Base-by-base conservation (phyloP, 2,888 invertebrate genomes). In the Dryomyza anilis region DNA sequence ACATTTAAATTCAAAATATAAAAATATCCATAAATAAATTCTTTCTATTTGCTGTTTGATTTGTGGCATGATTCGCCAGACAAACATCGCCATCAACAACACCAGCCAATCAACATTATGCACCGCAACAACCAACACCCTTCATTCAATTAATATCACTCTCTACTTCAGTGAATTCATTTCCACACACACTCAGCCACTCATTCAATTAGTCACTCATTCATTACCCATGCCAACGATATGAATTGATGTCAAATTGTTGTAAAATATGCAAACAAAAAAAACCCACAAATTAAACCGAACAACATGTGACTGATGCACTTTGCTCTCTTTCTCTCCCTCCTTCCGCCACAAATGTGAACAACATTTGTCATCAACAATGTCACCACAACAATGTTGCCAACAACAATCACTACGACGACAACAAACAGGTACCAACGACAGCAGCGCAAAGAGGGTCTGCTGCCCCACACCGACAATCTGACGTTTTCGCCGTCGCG, bases 401-500 rank as follows among this genome's bases (percentile, higher is more conserved):
- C 29, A 36, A 55, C 45, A 12, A 53, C 58, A 33, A 59, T 36
- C 29, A 29, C 58, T 50, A 52, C 23, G 25, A 45, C 58, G 52
- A 36, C n/a, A n/a, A n/a, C n/a, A n/a, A n/a, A 36, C 63, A 83
- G 83, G 74, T 83, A 83, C 67, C 83, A 83, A 67, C 75, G 77
- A 56, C 82, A 83, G 67, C 83, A 84, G 66, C 80, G 81, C 50
- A 79, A 81, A 58, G 84, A 84, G 71, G 83, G 84, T 19, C 74
- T 83, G 14, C 67, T 84, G 10, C 82, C 84, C 30, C 81, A 82
- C 70, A 78, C 81, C 21, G 84, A 84, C 56, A 84, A 83, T 66
- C 70, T 84, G 67, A 83, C 84, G 39, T 83, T 84, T 63, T 84
- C 83, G 25, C 83, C 83, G 45, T 82, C 82, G 65, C 78, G 83